A percentile compares a stretch with the other conserved stretches of the same genome.
Evolutionary conservation across 2,797 vertebrate species (phyloP).

Genomic region (Morus bassanus): DNA sequence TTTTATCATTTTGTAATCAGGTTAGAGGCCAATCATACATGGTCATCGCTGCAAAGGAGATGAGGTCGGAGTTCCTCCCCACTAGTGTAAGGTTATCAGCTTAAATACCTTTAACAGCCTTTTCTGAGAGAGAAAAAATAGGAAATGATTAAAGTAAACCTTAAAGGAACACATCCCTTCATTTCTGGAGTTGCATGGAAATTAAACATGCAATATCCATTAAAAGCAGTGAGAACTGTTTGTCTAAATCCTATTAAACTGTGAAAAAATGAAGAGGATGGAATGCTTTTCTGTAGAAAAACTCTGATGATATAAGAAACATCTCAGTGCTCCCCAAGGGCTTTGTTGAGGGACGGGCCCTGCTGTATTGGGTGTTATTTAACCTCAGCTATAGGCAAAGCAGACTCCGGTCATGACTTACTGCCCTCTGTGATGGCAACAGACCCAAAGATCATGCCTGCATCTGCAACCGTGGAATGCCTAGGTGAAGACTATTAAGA

Average conservation of each 20-base stretch:
- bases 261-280: background rate
- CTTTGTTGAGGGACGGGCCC: background rate
- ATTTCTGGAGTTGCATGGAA: background rate
- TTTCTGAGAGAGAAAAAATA: background rate
- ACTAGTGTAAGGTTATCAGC: background rate
- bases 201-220: background rate
- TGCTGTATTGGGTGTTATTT: background rate
- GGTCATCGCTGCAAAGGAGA: background rate
- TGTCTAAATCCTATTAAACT: background rate
- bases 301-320: background rate
- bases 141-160: background rate
- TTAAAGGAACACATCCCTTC: background rate
- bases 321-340: background rate
- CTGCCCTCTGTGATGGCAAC: background rate
- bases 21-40: slow-evolving; percentile 36
- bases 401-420: background rate
- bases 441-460: background rate
- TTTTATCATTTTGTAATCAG: slow-evolving; percentile 59
- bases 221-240: background rate
- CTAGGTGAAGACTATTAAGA: background rate
- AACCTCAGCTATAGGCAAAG: background rate
- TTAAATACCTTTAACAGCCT: background rate
- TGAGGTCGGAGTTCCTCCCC: slow-evolving; percentile 28
- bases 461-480: background rate
- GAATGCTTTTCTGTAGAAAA: background rate